Conservation (phyloP, 2,888 invertebrate genomes). For the Megamerina dolium region DNA sequence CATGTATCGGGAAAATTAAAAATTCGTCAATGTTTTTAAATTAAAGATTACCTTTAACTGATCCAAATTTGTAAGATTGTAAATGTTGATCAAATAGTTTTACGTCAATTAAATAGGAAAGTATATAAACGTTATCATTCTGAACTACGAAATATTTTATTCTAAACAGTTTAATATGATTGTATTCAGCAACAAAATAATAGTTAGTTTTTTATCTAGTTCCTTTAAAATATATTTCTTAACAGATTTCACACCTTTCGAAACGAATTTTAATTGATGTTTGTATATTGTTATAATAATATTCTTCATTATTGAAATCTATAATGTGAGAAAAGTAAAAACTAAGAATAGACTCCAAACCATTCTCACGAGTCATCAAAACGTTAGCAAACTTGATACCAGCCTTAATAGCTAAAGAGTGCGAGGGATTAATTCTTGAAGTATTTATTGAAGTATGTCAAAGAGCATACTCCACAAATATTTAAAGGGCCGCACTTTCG, state of each 20-base stretch:
- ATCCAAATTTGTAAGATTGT: constrained; percentile 1
- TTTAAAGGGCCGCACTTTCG: too few relatives aligned
- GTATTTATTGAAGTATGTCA: too few relatives aligned
- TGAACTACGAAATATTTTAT: not conserved
- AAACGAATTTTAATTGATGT: not conserved
- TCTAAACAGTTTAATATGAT: not conserved
- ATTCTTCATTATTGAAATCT: not conserved
- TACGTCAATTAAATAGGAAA: not conserved
- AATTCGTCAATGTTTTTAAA: not conserved
- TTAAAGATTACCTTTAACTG: not conserved
- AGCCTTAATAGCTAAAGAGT: too few relatives aligned
- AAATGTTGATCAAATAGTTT: constrained; percentile 1
- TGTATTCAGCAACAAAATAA: not conserved
- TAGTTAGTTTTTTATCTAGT: not conserved
- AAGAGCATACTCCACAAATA: too few relatives aligned
- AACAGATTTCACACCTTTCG: not conserved
- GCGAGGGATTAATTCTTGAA: too few relatives aligned
- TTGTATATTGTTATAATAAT: not conserved
- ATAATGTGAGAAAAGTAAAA: not conserved
- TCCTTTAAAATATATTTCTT: constrained; percentile 1
- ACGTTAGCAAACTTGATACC: too few relatives aligned
- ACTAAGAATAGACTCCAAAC: not conserved
- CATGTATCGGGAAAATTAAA: not conserved
- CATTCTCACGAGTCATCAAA: not conserved
- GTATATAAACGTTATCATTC: not conserved